A percentile compares a stretch with the other conserved stretches of the same genome.
phyloP scores from a whole-genome alignment of 2,113 vertebrate genomes.

The Psilopogon haemacephalus region DNA sequence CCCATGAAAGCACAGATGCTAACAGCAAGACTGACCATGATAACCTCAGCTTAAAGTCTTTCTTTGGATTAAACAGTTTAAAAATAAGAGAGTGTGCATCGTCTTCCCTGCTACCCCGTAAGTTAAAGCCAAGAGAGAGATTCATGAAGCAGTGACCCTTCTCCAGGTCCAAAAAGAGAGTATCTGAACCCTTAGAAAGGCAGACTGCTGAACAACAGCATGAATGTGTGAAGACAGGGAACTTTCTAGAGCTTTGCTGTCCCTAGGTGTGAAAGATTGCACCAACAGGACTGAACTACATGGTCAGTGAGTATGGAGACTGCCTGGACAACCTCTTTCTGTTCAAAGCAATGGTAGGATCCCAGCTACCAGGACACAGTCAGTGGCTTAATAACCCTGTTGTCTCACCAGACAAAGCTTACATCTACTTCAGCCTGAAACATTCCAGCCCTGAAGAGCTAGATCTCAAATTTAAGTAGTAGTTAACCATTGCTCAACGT shows the following conservation, averaged over 20 bases:
- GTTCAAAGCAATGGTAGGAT: not conserved
- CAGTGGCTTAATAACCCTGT: slow-evolving; percentile 13
- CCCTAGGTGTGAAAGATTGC: not conserved
- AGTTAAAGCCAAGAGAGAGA: not conserved
- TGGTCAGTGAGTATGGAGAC: not conserved
- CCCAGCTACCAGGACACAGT: not conserved
- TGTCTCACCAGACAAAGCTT: slow-evolving; percentile 33
- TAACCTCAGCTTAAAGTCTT: not conserved
- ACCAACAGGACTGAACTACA: not conserved
- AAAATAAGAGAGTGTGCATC: not conserved
- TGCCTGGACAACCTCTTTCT: not conserved
- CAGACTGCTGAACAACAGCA: not conserved
- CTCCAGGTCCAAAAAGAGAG: not conserved
- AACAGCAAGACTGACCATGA: not conserved
- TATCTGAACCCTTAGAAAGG: not conserved
- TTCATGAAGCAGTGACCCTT: not conserved
- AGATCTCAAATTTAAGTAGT: not conserved
- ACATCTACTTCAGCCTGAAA: slow-evolving; percentile 12
- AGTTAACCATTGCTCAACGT: slow-evolving; percentile 14
- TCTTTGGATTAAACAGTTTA: not conserved
- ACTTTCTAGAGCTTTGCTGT: not conserved
- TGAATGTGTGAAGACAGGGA: not conserved
- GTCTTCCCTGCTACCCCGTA: not conserved
- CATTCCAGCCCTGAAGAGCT: not conserved
- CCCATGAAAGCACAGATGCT: not conserved